Evolutionary conservation across 2,888 invertebrate genomes (phyloP).

Genomic region (Agrotis puta): DNA sequence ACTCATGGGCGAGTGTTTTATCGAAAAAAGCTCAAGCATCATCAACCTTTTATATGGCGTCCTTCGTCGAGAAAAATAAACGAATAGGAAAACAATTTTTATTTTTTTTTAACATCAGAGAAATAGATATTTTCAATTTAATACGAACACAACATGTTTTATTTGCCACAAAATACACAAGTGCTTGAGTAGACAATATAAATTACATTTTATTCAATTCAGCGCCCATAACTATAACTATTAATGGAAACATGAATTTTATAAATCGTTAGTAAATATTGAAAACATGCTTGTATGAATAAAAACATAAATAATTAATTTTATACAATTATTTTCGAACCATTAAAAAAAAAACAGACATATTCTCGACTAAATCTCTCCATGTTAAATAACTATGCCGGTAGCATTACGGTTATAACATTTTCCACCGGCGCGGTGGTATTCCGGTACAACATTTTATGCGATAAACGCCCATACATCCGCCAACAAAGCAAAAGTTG

Average conservation of each 20-base stretch:
- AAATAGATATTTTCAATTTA: too few species aligned
- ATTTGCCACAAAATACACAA: neutral
- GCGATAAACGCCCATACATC: slow-evolving; percentile 41
- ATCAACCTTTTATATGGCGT: slow-evolving; percentile 39
- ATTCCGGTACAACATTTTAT: slow-evolving; percentile 51
- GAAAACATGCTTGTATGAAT: neutral
- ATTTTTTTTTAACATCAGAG: too few species aligned
- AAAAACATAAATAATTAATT: too few species aligned
- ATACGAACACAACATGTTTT: neutral
- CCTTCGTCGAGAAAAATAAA: slow-evolving; percentile 6
- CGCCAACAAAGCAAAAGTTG: slow-evolving; percentile 48
- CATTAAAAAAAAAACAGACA: neutral
- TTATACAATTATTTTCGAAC: too few species aligned
- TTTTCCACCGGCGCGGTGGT: slow-evolving; percentile 20
- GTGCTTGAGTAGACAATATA: neutral
- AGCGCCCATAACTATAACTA: too few species aligned
- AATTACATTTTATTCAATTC: too few species aligned
- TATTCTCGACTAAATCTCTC: slow-evolving; percentile 7
- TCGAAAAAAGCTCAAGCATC: slow-evolving; percentile 65
- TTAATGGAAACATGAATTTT: neutral
- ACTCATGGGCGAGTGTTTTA: slow-evolving; percentile 63
- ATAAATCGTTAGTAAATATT: too few species aligned
- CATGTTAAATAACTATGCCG: slow-evolving; percentile 14
- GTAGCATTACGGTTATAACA: slow-evolving; percentile 1
- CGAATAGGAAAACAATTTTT: too few species aligned